phyloP scores from a whole-genome alignment of 1,140 invertebrate genomes.

The Nixonia krombeini region DNA sequence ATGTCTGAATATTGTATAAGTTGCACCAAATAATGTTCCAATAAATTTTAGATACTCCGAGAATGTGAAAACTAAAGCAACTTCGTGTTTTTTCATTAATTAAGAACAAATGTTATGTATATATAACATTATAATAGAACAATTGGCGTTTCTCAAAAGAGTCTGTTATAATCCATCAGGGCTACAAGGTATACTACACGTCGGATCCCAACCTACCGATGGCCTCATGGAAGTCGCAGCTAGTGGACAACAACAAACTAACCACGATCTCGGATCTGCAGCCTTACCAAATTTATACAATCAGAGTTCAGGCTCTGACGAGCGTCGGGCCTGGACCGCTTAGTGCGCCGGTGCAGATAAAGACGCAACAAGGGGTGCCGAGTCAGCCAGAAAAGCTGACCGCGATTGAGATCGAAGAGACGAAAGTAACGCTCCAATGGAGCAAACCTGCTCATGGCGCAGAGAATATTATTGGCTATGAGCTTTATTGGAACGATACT shows the following conservation, averaged over 20 bases:
- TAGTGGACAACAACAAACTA: constrained; percentile 92
- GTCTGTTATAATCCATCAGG: too few relatives aligned
- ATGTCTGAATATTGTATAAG: too few relatives aligned
- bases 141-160: too few relatives aligned
- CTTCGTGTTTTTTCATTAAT: too few relatives aligned
- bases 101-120: too few relatives aligned
- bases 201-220: constrained; percentile 88
- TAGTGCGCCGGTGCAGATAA: constrained; percentile 93
- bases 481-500: constrained; percentile 98
- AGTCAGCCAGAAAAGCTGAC: constrained; percentile 93
- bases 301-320: constrained; percentile 91
- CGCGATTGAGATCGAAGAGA: constrained; percentile 85
- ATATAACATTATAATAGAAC: too few relatives aligned
- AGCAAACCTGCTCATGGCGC: constrained; percentile 89
- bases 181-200: constrained; percentile 98
- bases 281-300: constrained; percentile 91
- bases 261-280: constrained; percentile 93
- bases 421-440: constrained; percentile 90
- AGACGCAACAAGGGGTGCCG: constrained; percentile 96
- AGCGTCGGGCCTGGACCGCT: constrained; percentile 92
- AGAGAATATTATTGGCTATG: constrained; percentile 94
- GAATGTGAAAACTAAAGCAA: too few relatives aligned
- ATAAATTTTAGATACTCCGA: too few relatives aligned
- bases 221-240: constrained; percentile 91
- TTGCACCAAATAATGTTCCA: too few relatives aligned